Base-by-base conservation (phyloP, 64 coral and sea anemone species). In the Exaiptasia diaphana region DNA sequence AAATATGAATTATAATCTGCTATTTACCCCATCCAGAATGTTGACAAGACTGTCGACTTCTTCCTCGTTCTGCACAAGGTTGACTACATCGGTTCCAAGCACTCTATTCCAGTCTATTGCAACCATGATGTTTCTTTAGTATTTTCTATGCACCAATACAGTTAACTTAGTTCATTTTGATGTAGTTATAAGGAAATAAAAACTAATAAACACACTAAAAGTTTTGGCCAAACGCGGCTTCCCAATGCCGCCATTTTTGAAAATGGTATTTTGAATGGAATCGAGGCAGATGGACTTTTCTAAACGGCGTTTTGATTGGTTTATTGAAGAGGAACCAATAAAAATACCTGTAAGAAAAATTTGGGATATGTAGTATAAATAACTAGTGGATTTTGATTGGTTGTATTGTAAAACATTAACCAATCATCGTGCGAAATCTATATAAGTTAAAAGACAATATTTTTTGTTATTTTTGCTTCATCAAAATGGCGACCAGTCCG, bases 171-270 rank as follows among this genome's bases (percentile, higher is more conserved):
- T 32, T 62, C 34, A 62, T 25, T 17, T 62, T 3, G 2, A 30
- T 31, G 6, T 7, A 31, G 28, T 62, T 31, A 15, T 3, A 29
- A 30, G 5, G 17, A 30, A 62, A 62, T 31, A 13, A 12, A 46
- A 62, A 29, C 10, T 31, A 62, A 62, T 31, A 29, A 2, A 31
- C 5, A 8, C 43, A 46, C 5, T 46, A 8, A 48, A 75, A 86
- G n/a, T n/a, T n/a, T n/a, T n/a, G n/a, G n/a, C n/a, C n/a, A 54
- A 76, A 86, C 53, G 49, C 9, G 37, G 12, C 43, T 63, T 54
- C 26, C 53, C 58, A 26, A 77, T 81, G 75, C 85, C 91, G 85
- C 91, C 91, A 93, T 93, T 93, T 93, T 93, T 83, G 85, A 93
- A 92, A 83, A 69, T 78, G 29, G 74, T 70, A 79, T 71, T 87